A percentile compares a stretch with the other conserved stretches of the same genome.
These are phyloP conservation scores for Cynopterus brachyotis DNA, from an alignment of 2,113 vertebrate genomes.

Conservation along the genomic window DNA sequence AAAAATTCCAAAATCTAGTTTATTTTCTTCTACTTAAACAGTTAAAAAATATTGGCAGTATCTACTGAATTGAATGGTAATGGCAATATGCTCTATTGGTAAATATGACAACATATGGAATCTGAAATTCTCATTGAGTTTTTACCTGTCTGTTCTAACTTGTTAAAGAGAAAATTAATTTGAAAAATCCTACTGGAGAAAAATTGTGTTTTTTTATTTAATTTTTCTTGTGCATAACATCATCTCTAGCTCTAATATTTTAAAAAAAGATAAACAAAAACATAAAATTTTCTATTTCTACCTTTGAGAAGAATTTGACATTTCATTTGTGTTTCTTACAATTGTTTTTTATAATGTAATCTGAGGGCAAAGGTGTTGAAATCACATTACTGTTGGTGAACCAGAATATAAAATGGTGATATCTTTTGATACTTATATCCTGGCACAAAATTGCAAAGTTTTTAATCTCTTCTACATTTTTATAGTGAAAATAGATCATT, in stretches of 20 bases:
- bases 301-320: constrained; percentile 20
- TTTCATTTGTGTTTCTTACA: neutral
- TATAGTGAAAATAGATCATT: neutral
- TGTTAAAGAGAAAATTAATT: neutral
- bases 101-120: neutral
- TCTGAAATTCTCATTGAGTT: neutral
- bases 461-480: neutral
- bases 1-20: neutral
- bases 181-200: neutral
- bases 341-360: neutral
- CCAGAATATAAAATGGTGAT: neutral
- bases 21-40: neutral
- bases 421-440: neutral
- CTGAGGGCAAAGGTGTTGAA: neutral
- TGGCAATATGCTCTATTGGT: neutral
- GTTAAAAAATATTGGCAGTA: neutral
- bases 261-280: neutral
- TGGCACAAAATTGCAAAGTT: neutral
- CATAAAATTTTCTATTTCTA: neutral
- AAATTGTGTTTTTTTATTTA: neutral
- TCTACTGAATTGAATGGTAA: neutral
- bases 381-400: neutral
- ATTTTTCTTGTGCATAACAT: neutral
- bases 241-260: neutral
- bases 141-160: neutral